These are phyloP conservation scores for Gnathonemus longibarbis DNA, from an alignment of 2,113 vertebrate species.

Conservation along the genomic window DNA sequence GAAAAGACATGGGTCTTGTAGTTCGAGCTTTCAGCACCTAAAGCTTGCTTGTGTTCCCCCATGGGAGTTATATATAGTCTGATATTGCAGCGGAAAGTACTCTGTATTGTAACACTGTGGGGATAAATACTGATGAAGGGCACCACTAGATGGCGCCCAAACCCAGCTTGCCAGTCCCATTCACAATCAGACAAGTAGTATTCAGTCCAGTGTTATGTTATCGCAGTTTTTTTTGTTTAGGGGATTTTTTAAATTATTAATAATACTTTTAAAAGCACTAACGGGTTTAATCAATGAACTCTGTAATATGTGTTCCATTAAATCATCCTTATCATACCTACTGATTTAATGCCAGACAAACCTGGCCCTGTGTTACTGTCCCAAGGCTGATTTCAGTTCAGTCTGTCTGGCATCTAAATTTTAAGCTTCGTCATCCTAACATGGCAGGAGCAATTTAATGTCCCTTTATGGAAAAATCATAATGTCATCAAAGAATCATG, in stretches of 20 bases:
- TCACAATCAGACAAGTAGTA: background rate
- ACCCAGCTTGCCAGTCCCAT: background rate
- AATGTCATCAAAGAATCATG: background rate
- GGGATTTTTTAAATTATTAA: background rate
- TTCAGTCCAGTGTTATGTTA: background rate
- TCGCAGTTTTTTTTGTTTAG: background rate
- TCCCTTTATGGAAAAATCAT: background rate
- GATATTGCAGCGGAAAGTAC: background rate
- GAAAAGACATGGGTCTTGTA: no score
- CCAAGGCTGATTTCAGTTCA: background rate
- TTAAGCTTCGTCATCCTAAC: background rate
- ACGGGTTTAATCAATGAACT: background rate
- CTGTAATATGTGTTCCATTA: background rate
- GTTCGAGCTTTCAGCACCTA: background rate
- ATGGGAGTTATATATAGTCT: background rate
- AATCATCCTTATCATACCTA: background rate
- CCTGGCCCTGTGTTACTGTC: background rate
- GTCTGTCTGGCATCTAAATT: background rate
- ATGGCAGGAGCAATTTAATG: background rate
- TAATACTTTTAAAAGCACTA: background rate
- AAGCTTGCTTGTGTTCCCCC: background rate
- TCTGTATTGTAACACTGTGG: background rate
- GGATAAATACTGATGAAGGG: background rate
- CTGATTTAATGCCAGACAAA: background rate
- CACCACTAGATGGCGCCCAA: constrained; percentile 2